Percentiles rank a stretch among this genome's conserved stretches.
These are phyloP conservation scores for Parauchenoglanis punctatus DNA, from an alignment of 2,797 vertebrate genomes.

Conservation along the genomic window DNA sequence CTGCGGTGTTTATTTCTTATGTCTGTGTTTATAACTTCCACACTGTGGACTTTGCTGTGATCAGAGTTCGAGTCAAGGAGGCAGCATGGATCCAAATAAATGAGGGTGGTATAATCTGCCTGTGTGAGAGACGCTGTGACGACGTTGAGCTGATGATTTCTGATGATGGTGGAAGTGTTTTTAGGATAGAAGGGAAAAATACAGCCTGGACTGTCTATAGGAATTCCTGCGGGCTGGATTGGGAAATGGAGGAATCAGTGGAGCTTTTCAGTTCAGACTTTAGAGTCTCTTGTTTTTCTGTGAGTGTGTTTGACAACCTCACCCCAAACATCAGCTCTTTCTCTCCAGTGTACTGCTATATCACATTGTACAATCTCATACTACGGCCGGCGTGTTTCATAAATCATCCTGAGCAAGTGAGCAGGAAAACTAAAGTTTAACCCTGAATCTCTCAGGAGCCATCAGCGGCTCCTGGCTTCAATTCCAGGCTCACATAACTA, in stretches of 20 bases:
- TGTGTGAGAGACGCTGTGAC: not conserved
- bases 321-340: not conserved
- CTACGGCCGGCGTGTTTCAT: not conserved
- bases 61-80: not conserved
- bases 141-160: not conserved
- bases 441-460: not conserved
- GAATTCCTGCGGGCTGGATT: not conserved
- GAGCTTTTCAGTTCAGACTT: not conserved
- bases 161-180: not conserved
- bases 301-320: not conserved
- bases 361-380: not conserved
- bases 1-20: not conserved
- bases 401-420: slow-evolving; percentile 1
- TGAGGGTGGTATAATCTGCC: not conserved
- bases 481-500: not conserved
- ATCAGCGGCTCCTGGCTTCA: not conserved
- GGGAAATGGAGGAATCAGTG: not conserved
- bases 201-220: not conserved
- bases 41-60: not conserved
- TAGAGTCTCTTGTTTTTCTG: not conserved
- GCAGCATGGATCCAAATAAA: not conserved
- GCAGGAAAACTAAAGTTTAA: not conserved
- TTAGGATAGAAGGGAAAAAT: not conserved
- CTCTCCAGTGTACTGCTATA: not conserved
- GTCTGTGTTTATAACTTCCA: not conserved